Evolutionary conservation across 2,113 vertebrate genomes (phyloP).

Genomic region (Tetrax tetrax): DNA sequence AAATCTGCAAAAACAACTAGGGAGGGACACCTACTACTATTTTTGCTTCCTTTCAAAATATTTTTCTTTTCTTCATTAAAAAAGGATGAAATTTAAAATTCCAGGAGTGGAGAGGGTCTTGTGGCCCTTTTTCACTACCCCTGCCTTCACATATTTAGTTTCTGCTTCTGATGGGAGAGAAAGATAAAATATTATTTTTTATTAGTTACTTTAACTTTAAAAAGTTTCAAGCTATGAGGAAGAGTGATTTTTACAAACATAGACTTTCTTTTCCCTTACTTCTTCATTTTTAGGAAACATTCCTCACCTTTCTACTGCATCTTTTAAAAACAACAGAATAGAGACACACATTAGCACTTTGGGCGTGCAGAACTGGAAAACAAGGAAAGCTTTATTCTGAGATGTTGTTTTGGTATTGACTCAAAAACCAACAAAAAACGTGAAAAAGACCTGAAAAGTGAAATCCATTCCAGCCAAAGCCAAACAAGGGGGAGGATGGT

Average conservation of each 20-base stretch:
- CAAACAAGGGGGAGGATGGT: background rate
- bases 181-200: background rate
- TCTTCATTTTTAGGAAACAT: background rate
- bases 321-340: background rate
- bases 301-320: background rate
- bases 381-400: background rate
- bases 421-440: background rate
- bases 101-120: background rate
- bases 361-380: background rate
- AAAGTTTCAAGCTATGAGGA: background rate
- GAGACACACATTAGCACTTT: background rate
- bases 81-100: background rate
- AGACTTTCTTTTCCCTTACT: background rate
- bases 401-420: background rate
- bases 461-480: background rate
- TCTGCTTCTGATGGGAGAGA: background rate
- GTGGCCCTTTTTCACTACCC: background rate
- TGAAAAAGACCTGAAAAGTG: background rate
- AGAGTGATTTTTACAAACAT: background rate
- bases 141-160: background rate
- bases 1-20: background rate
- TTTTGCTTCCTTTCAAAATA: background rate
- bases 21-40: fast-evolving
- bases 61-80: background rate
- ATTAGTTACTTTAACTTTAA: background rate